Conservation (phyloP, 2,113 vertebrate genomes). For the Equus quagga region DNA sequence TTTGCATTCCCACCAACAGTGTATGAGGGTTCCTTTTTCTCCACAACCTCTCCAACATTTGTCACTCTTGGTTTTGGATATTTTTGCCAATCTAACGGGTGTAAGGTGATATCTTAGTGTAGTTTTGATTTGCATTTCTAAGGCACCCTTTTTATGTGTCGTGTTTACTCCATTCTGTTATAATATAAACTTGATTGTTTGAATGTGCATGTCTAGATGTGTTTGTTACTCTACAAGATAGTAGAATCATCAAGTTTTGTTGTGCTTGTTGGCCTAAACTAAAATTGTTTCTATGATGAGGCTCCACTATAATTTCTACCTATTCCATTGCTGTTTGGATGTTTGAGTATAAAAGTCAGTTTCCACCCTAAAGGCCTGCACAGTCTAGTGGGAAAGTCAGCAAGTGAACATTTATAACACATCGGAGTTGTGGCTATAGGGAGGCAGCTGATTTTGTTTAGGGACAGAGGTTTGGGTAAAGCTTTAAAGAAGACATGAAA, state of each 20-base stretch:
- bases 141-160: neutral
- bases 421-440: neutral
- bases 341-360: neutral
- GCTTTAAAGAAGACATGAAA: neutral
- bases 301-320: neutral
- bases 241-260: neutral
- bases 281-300: constrained; percentile 21
- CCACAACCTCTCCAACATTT: too few relatives aligned
- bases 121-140: too few relatives aligned
- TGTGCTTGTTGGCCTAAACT: constrained; percentile 4
- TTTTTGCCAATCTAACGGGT: too few relatives aligned
- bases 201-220: neutral
- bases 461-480: neutral
- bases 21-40: too few relatives aligned
- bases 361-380: neutral
- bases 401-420: neutral
- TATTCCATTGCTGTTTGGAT: neutral
- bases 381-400: neutral
- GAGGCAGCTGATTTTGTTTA: neutral
- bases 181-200: neutral
- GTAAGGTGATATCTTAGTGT: too few relatives aligned
- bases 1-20: too few relatives aligned
- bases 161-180: neutral
- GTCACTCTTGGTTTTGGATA: too few relatives aligned
- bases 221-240: neutral